Base-by-base conservation (phyloP, 2,113 vertebrate genomes). In the Notarius quadriscutis region DNA sequence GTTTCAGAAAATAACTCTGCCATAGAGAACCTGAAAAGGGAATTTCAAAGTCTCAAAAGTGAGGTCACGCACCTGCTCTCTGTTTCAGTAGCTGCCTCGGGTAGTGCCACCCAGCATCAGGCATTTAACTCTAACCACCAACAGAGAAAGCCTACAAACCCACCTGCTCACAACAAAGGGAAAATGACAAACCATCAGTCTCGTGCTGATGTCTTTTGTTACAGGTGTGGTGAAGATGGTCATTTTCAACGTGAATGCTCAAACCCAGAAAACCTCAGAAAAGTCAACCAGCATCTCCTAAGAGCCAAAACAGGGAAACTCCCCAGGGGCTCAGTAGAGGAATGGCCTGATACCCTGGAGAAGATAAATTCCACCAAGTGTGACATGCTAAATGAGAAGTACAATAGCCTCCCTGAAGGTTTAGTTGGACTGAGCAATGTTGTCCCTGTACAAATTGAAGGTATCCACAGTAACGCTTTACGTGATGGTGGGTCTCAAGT, bases 401-500 rank as follows among this genome's bases (percentile, higher is more conserved):
- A 79, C n/a, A 69, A 20, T 25, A 25, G 27, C 57, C n/a, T 91
- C 5, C 88, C 84, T 0, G 60, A 27, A 9, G 77, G 87, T 18
- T 27, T 91, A 69, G 62, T 89, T 7, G 88, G 90, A 17, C 90
- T 81, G 72, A 85, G 60, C 17, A 85, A 87, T 78, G 25, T 83
- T 63, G 67, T 88, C 7, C n/a, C 88, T 12, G 55, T 88, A 4
- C 81, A 63, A 53, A 80, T 86, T 50, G 86, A 91, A 55, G 90
- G 80, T 0, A 86, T 89, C 20, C 89, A 89, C 58, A 51, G 86
- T 0, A 89, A 88, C 81, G 90, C 80, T 63, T 75, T 91, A 27
- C 86, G 89, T 15, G 86, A 89, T 20, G 89, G 77, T 51, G 86
- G 87, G 25, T 88, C 90, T 9, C 86, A 89, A 41, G 82, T 90